phyloP scores from a whole-genome alignment of 2,888 invertebrate species.

The Agelastica alni region DNA sequence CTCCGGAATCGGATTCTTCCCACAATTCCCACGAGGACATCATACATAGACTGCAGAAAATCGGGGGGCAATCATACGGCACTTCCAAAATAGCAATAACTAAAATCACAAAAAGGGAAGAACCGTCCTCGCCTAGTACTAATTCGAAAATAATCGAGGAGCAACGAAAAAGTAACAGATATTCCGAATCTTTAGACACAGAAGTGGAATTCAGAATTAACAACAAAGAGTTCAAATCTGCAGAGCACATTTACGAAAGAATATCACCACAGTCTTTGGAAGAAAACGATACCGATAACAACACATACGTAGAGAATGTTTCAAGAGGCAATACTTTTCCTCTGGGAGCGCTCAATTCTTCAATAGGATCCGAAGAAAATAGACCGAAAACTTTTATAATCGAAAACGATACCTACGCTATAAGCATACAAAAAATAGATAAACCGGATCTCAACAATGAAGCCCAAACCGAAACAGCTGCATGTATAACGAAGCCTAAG shows the following conservation, averaged over 20 bases:
- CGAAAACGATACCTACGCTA: slow-evolving; percentile 30
- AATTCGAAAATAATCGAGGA: too few relatives aligned
- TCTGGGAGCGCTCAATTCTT: background rate
- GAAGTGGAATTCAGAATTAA: slow-evolving; percentile 2
- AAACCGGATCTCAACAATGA: too few relatives aligned
- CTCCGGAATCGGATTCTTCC: slow-evolving; percentile 23
- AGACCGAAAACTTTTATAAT: slow-evolving; percentile 27
- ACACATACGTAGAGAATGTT: background rate
- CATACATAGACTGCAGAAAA: slow-evolving; percentile 46
- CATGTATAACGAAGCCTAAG: too few relatives aligned
- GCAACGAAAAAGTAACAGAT: slow-evolving; percentile 9
- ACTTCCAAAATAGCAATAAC: slow-evolving; percentile 10
- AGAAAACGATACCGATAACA: background rate
- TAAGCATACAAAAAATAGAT: slow-evolving; percentile 13
- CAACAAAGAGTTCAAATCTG: slow-evolving; percentile 3
- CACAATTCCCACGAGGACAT: slow-evolving; percentile 33
- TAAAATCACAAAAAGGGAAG: slow-evolving; percentile 29
- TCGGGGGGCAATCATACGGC: slow-evolving; percentile 49
- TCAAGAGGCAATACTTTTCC: slow-evolving; percentile 1
- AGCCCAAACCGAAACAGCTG: too few relatives aligned
- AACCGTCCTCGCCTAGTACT: too few relatives aligned
- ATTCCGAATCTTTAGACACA: background rate
- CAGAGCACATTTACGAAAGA: slow-evolving; percentile 36
- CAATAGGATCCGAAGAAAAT: slow-evolving; percentile 10
- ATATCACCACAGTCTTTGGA: slow-evolving; percentile 24